Evolutionary conservation across 2,888 invertebrate genomes (phyloP), one percentile per base, ranked within the genome.

Genomic region (Drosophila birchii): DNA sequence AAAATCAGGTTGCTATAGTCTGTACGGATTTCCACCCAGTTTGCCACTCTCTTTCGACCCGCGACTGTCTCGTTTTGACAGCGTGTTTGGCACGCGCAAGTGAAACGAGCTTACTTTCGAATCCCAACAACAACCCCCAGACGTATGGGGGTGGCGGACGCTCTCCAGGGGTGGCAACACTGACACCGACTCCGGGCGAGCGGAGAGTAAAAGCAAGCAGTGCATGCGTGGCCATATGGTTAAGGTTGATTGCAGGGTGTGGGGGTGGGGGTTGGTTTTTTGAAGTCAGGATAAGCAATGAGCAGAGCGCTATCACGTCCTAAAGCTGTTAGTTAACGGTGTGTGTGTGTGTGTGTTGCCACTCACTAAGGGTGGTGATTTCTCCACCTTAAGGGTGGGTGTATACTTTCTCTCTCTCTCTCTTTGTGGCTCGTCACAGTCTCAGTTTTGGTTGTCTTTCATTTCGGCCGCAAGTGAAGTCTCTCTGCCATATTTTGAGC

Each of bases 161-260:
- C 53, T 11, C 16, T 34, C 14, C 12, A 9, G 9, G 20, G 41
- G 49, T 56, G 64, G 44, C 29, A 47, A 4, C 47, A 29, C 47
- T 59, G 64, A 36, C 51, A 51, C 51, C 36, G 34, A 36, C 23
- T 23, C 23, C 23, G 26, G 26, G 26, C 3, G 14, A 23, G 43
- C 23, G 16, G 44, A 14, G 26, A 5, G 11, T n/a, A 20, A 43
- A 20, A 43, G 43, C 20, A 12, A 66, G 86, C 79, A 81, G 81
- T 86, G 86, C 84, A 82, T 84, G 82, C 84, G 82, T 83, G 81
- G 70, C 80, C 79, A 79, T 80, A 79, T 74, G 75, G 68, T 26
- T 26, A 32, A 45, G 3, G 26, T 34, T 12, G 23, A 8, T 11
- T 9, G 23, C 16, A 14, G 32, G 29, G 34, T 8, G 32, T 16